Percentiles rank a stretch among this genome's conserved stretches.
These are phyloP conservation scores for Papilio gigon DNA, from an alignment of 2,888 invertebrate species.

Conservation along the genomic window DNA sequence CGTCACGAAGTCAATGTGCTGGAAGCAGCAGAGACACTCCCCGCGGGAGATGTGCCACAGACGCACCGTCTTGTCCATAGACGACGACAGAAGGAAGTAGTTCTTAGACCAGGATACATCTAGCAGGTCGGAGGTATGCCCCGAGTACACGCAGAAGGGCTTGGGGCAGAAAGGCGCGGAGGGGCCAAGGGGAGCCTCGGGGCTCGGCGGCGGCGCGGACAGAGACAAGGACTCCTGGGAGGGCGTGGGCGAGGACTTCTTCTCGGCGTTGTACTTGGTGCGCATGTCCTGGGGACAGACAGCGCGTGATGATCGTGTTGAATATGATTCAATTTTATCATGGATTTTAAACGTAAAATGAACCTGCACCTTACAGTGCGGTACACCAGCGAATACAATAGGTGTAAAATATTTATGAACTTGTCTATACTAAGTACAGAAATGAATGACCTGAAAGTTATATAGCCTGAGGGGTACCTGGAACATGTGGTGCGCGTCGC, in stretches of 20 bases:
- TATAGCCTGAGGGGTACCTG: constrained; percentile 88
- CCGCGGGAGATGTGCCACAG: constrained; percentile 98
- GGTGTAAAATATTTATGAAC: neutral
- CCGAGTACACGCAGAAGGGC: constrained; percentile 96
- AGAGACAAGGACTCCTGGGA: constrained; percentile 94
- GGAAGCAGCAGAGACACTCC: constrained; percentile 99
- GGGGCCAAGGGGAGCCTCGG: constrained; percentile 80
- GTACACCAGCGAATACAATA: too few relatives aligned
- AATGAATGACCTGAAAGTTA: too few relatives aligned
- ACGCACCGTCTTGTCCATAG: constrained; percentile 98
- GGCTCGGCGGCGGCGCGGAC: constrained; percentile 75
- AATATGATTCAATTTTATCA: too few relatives aligned
- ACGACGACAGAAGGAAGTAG: constrained; percentile 98
- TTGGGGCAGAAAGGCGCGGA: constrained; percentile 91
- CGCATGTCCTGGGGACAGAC: constrained; percentile 89
- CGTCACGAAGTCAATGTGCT: constrained; percentile 99
- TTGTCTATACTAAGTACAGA: neutral
- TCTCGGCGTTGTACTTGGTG: constrained; percentile 95
- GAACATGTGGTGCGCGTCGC: constrained; percentile 95
- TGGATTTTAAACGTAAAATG: too few relatives aligned
- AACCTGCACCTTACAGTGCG: too few relatives aligned
- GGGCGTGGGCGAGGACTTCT: constrained; percentile 94
- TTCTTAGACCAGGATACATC: constrained; percentile 99
- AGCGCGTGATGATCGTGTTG: too few relatives aligned
- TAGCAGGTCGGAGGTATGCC: constrained; percentile 97